Base-by-base conservation (phyloP, 2,113 vertebrate species). In the Saimiri boliviensis region DNA sequence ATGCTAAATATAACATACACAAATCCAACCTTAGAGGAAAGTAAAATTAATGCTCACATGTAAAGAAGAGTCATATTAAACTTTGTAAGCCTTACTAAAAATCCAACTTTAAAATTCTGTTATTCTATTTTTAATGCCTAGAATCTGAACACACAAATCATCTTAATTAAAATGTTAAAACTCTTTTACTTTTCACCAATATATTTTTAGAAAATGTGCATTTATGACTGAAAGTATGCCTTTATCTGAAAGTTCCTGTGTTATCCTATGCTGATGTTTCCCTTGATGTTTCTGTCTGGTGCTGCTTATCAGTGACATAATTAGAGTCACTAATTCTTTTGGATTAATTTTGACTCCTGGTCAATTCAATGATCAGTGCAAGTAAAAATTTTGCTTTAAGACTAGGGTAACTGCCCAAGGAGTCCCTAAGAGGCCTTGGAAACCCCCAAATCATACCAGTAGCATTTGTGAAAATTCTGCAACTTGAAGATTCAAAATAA, bases 111-210 rank as follows among this genome's bases (percentile, higher is more conserved):
- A 54, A 79, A 82, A 83, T n/a, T 58, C 49, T 52, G 71, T 52
- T 56, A n/a, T 30, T 74, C 2, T 0, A 83, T 25, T 60, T 86
- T 74, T 35, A 71, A 42, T 86, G 27, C 14, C 6, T 70, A 68
- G 47, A 77, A 54, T 93, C 5, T 94, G 42, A 56, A 52, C 8
- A 86, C 30, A 84, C 0, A 23, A 58, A 60, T 74, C 49, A 89
- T 68, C 86, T 96, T n/a, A 89, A 90, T 89, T 86, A 71, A 96
- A 89, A 89, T 54, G 16, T 58, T 63, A 47, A 47, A 49, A 79
- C 9, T 1, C 74, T 89, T 95, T 93, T 56, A 68, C 25, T 54
- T 88, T 82, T 68, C 73, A 66, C 3, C 45, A 89, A 35, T 12
- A 45, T 93, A 74, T 63, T 89, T 95, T 93, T 52, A 93, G n/a